These are phyloP conservation scores for Lethocerus indicus DNA, from an alignment of 1,140 invertebrate species.

Conservation along the genomic window DNA sequence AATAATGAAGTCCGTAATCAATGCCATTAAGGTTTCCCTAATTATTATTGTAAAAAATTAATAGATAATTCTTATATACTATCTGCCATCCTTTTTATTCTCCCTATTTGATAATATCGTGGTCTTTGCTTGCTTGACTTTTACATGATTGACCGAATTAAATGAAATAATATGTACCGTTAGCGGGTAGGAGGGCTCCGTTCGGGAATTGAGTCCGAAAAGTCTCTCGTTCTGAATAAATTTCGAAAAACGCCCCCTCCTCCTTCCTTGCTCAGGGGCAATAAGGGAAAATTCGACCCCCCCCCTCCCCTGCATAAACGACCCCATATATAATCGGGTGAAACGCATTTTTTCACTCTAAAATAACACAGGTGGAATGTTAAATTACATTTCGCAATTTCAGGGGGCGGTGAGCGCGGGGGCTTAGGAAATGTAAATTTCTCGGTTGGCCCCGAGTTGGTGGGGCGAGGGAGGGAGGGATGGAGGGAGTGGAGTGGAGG, in stretches of 20 bases:
- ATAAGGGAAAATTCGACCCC: neutral
- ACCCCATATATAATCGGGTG: neutral
- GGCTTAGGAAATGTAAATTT: conserved; percentile 3
- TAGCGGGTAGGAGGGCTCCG: neutral
- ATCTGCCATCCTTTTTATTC: too few species aligned
- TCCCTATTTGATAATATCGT: too few species aligned
- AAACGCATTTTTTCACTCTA: neutral
- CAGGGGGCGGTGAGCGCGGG: neutral
- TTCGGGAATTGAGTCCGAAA: neutral
- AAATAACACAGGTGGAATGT: neutral
- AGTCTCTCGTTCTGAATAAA: neutral
- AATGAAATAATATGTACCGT: neutral
- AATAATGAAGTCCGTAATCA: too few species aligned
- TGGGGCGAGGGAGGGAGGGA: neutral
- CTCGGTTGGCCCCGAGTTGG: too few species aligned
- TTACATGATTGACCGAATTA: too few species aligned
- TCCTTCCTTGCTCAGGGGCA: neutral
- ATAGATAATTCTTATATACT: too few species aligned
- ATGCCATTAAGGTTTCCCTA: too few species aligned
- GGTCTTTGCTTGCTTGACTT: too few species aligned
- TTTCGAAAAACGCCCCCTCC: neutral
- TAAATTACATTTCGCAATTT: conserved; percentile 4
- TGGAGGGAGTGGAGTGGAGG: neutral
- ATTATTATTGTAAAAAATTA: too few species aligned
- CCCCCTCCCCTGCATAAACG: too few species aligned